Evolutionary conservation across 1,140 invertebrate genomes (phyloP), one percentile per base, ranked within the genome.

Genomic region (Musca domestica): DNA sequence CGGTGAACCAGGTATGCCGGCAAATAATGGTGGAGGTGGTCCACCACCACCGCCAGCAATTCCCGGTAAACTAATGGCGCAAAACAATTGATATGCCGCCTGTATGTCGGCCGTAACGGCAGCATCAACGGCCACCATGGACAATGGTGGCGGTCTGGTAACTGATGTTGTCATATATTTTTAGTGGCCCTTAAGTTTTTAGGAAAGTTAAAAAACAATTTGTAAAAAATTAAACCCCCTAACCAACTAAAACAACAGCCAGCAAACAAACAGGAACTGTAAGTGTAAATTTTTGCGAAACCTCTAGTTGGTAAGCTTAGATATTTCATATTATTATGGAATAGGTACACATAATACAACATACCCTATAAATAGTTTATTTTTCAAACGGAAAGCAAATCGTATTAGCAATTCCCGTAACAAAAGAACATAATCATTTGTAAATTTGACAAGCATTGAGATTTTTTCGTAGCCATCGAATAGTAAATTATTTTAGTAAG

Each of bases 1-100:
- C n/a, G 75, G 75, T 41, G 78, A 80, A 49, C 75, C 75, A 4
- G 64, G 52, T 27, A 61, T 70, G 58, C 70, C 70, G 7, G 27
- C 58, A 9, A 56, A 68, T 20, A 15, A 34, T 17, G 52, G 51
- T 22, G 17, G 54, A n/a, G 23, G 54, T 22, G 52, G 66, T 4
- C 27, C 27, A 30, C 34, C 34, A 9, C 34, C 34, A 5, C n/a
- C 34, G 17, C 9, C 56, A 17, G 30, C 56, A 30, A 9, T 61
- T 27, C 17, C 56, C n/a, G 27, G 27, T 41, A 74, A 70, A 71
- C 78, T 72, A 72, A 69, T 72, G 73, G 76, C 63, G 19, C 63
- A 64, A 64, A 64, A 64, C 27, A 64, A 64, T 64, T 64, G 63
- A 64, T 64, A 64, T 64, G 63, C 41, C 46, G 47, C 47, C 1